Evolutionary conservation across 2,888 invertebrate genomes (phyloP), one percentile per base, ranked within the genome.

Genomic region (Serripes groenlandicus): DNA sequence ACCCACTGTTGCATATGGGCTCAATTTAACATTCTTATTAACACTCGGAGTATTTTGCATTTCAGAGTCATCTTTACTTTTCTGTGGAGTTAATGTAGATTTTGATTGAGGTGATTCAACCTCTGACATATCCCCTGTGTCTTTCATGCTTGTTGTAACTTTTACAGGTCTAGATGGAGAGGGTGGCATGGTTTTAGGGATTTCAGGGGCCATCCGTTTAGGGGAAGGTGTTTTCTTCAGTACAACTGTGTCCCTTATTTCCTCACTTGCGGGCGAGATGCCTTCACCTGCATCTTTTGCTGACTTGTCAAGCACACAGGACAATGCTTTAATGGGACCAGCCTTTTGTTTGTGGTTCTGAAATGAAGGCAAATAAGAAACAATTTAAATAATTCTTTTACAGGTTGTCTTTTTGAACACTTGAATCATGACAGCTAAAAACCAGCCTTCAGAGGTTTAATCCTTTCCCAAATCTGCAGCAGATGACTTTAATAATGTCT

Each of bases 291-390:
- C 42, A 15, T 60, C 34, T 9, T 81, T 62, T 11, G 72, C 11
- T 66, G 72, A 49, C 28, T 74, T 64, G 30, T 81, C 86, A 62
- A 90, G 86, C 23, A 88, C 89, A n/a, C 87, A 83, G n/a, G 89
- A 90, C 28, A 92, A 80, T 32, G 92, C 93, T 76, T 92, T 93
- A 74, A 93, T 78, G 32, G 93, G 93, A 37, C 93, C 93, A 60
- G 87, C 78, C 69, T 91, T 92, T 64, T 88, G 90, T 64, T 87
- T 81, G 72, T 86, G 81, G 32, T 71, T 78, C 91, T 90, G 90
- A 37, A 76, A 76, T 18, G 49, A 49, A n/a, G n/a, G n/a, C n/a
- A n/a, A n/a, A n/a, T n/a, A n/a, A n/a, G n/a, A n/a, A n/a, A n/a
- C n/a, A n/a, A n/a, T n/a, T n/a, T n/a, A n/a, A n/a, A n/a, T n/a